Conservation (phyloP, 2,888 invertebrate species). For the Lochmaea crataegi region DNA sequence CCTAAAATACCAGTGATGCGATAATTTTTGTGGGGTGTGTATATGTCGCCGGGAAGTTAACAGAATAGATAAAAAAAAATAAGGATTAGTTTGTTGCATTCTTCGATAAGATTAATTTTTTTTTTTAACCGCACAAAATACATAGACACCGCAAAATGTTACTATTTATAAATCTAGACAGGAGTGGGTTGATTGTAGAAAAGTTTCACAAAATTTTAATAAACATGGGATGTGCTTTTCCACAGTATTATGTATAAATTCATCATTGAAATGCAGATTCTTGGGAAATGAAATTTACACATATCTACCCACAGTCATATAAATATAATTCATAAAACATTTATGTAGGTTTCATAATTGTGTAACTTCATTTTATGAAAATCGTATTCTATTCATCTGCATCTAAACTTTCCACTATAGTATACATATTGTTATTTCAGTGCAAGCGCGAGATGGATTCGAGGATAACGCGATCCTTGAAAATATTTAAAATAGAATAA, state of each 20-base stretch:
- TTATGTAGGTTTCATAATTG: not conserved
- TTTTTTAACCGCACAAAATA: not conserved
- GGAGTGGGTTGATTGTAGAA: too few relatives aligned
- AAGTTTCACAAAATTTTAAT: too few relatives aligned
- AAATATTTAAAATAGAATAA: not conserved
- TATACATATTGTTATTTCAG: not conserved
- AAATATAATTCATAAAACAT: not conserved
- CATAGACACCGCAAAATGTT: not conserved
- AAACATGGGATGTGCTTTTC: not conserved
- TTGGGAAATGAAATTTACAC: slow-evolving; percentile 1
- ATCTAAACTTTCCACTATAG: not conserved
- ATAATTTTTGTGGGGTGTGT: too few relatives aligned
- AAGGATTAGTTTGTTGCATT: not conserved
- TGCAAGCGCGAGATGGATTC: not conserved
- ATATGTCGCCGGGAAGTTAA: too few relatives aligned
- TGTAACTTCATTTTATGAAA: not conserved
- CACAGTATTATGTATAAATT: not conserved
- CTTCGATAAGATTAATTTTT: not conserved
- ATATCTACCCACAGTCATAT: slow-evolving; percentile 1
- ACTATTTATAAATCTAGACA: too few relatives aligned
- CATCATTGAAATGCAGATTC: not conserved
- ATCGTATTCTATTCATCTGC: not conserved
- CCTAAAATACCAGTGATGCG: too few relatives aligned
- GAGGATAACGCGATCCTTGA: slow-evolving; percentile 1
- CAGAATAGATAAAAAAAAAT: too few relatives aligned